Evolutionary conservation across 2,797 vertebrate genomes (phyloP).

Genomic region (Bufotes viridis): DNA sequence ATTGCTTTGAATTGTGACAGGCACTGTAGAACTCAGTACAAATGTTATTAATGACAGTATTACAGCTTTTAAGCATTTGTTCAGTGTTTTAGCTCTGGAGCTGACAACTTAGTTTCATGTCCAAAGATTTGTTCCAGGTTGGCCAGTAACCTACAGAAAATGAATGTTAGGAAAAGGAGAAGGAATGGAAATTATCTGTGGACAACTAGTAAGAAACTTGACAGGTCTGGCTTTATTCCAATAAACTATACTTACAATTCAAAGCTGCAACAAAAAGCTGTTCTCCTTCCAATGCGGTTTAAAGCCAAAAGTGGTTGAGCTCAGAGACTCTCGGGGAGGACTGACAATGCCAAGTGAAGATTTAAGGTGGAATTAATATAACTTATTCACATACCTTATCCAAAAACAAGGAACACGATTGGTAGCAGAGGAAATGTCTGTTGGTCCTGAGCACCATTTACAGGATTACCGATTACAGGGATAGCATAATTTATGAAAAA

Average conservation of each 20-base stretch:
- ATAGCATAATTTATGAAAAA: not conserved
- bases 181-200: slow-evolving; percentile 59
- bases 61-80: slow-evolving; percentile 45
- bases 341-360: slow-evolving; percentile 16
- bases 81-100: slow-evolving; percentile 43
- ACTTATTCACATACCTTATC: slow-evolving; percentile 3
- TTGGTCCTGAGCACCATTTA: not conserved
- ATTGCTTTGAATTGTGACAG: slow-evolving; percentile 36
- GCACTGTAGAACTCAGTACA: slow-evolving; percentile 20
- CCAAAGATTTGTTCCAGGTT: slow-evolving; percentile 57
- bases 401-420: slow-evolving; percentile 11
- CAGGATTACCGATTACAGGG: not conserved
- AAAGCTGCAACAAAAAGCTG: slow-evolving; percentile 54
- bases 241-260: slow-evolving; percentile 58
- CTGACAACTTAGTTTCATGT: slow-evolving; percentile 56
- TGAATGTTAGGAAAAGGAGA: slow-evolving; percentile 43
- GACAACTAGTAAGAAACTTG: slow-evolving; percentile 47
- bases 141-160: slow-evolving; percentile 52
- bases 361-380: slow-evolving; percentile 42
- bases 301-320: slow-evolving; percentile 37
- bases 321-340: slow-evolving; percentile 10
- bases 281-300: slow-evolving; percentile 44
- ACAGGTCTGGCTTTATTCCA: slow-evolving; percentile 56
- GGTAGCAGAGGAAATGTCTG: not conserved
- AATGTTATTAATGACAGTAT: slow-evolving; percentile 56